Evolutionary conservation across 2,113 vertebrate genomes (phyloP).

Genomic region (Mus spicilegus): DNA sequence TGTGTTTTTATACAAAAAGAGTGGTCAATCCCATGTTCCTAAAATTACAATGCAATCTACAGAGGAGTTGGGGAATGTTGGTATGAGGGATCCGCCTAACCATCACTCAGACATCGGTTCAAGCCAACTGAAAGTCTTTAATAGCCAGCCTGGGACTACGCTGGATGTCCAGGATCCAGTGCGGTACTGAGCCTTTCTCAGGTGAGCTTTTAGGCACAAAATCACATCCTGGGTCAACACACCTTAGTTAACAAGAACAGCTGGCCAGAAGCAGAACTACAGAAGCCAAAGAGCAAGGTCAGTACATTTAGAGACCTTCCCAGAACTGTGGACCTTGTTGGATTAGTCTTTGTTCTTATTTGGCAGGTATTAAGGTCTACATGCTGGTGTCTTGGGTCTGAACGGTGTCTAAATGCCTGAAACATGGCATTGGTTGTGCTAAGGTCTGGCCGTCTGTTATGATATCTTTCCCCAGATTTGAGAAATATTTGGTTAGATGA

Average conservation of each 20-base stretch:
- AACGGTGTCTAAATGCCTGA: not conserved
- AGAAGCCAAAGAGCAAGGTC: not conserved
- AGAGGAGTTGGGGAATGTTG: not conserved
- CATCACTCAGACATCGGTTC: not conserved
- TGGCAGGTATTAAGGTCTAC: not conserved
- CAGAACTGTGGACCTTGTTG: not conserved
- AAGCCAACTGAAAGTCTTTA: not conserved
- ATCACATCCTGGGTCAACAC: not conserved
- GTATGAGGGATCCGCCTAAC: not conserved
- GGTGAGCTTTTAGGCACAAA: not conserved
- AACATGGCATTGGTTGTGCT: not conserved
- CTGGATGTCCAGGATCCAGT: not conserved
- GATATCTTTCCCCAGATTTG: not conserved
- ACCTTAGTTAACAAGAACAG: not conserved
- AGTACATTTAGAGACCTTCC: not conserved
- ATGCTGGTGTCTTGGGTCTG: not conserved
- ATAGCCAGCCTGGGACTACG: not conserved
- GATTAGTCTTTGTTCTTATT: not conserved
- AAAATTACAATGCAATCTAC: not conserved
- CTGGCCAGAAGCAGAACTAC: not conserved
- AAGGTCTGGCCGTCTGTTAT: not conserved
- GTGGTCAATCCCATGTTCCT: not conserved
- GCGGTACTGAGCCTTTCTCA: not conserved
- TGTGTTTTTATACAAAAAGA: not conserved
- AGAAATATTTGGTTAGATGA: constrained; percentile 53